Evolutionary conservation across 2,113 vertebrate genomes (phyloP), one percentile per base, ranked within the genome.

Genomic region (Anhinga anhinga): DNA sequence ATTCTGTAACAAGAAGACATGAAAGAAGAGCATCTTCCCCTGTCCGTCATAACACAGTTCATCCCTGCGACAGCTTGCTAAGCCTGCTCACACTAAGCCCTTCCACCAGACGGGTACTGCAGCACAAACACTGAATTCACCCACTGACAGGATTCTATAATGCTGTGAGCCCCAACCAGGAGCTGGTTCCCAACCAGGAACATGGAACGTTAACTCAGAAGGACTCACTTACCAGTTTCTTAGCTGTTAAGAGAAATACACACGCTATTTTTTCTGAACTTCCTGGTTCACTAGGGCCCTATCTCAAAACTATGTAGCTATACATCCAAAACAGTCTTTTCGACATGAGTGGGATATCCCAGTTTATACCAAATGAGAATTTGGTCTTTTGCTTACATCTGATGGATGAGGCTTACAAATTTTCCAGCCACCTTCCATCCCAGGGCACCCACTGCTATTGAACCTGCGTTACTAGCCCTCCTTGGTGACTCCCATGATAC

Each of bases 1-100:
- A 36, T 98, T 98, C 98, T 98, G 97, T 20, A 97, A 95, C 13
- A 34, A 83, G 40, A 93, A 89, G 63, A 80, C 55, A 69, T 49
- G 42, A 80, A 95, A 84, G 67, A 55, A 50, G 49, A 90, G 38
- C n/a, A 29, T 82, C 58, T 81, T 55, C 34, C 27, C 4, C 29
- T 3, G 0, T 44, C 32, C 34, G 10, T 19, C 76, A 45, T 0
- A 38, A 19, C 45, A 34, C 19, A 2, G 32, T 5, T 86, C 25
- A 65, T 22, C 38, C 47, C 69, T 67, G 67, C 38, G 55, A 40
- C 34, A 70, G 5, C 42, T 63, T 73, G 55, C 88, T 59, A 36
- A 70, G 30, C 18, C 58, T 70, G 45, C 36, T 86, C 50, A 50
- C 38, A 12, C 62, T 36, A 45, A 36, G 56, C 45, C 36, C 42